A percentile compares a stretch with the other conserved stretches of the same genome.
Evolutionary conservation across 2,888 invertebrate species (phyloP).

Genomic region (Pseudeuparius sepicola): DNA sequence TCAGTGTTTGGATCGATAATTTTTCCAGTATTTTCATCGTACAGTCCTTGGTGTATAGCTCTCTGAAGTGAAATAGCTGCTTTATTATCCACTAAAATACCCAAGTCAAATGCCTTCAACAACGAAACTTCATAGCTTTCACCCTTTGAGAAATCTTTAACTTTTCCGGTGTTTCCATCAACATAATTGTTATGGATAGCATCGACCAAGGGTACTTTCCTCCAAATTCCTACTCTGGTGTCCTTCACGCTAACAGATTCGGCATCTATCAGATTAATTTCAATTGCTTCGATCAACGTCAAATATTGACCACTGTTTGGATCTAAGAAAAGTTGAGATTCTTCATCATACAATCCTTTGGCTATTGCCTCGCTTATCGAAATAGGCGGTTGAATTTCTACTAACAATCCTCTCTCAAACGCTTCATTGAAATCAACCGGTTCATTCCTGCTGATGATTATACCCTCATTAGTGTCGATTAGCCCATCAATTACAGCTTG

Average conservation of each 20-base stretch:
- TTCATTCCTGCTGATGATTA: constrained; percentile 45
- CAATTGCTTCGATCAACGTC: constrained; percentile 73
- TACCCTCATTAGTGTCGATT: constrained; percentile 64
- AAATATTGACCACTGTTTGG: constrained; percentile 69
- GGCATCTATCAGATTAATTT: constrained; percentile 70
- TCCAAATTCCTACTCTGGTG: constrained; percentile 62
- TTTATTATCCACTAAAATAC: constrained; percentile 70
- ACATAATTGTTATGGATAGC: constrained; percentile 68
- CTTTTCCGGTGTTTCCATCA: constrained; percentile 58
- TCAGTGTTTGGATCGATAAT: constrained; percentile 72
- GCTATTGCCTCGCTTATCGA: constrained; percentile 72
- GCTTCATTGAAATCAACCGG: constrained; percentile 73
- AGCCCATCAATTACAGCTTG: constrained; percentile 70
- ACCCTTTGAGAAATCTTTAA: constrained; percentile 55
- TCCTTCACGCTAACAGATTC: constrained; percentile 77
- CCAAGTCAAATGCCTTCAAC: constrained; percentile 68
- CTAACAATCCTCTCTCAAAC: constrained; percentile 69
- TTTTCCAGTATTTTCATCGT: constrained; percentile 71
- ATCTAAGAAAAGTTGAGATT: constrained; percentile 73
- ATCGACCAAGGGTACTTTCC: constrained; percentile 66
- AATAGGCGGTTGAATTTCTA: constrained; percentile 73
- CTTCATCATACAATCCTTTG: constrained; percentile 70
- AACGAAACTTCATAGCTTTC: constrained; percentile 59
- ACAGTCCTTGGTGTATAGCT: constrained; percentile 77
- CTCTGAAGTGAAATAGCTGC: constrained; percentile 74